Conservation (phyloP, 64 coral and sea anemone species). For the Montipora foliosa region DNA sequence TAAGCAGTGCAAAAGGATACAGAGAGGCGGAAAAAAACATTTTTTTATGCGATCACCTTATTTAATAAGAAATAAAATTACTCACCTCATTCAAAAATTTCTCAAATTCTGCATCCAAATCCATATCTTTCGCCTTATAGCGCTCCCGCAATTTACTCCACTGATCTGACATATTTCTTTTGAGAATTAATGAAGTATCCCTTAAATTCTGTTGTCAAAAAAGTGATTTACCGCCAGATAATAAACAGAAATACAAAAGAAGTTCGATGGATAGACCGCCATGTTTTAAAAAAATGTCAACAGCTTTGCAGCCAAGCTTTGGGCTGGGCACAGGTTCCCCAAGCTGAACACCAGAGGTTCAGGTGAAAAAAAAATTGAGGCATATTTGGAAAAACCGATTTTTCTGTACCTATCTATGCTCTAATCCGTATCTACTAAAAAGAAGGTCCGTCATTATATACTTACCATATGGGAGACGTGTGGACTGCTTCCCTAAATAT, state of each 20-base stretch:
- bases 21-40: too few relatives aligned
- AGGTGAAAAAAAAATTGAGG: too few relatives aligned
- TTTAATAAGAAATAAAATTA: not conserved
- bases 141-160: constrained; percentile 80
- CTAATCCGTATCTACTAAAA: too few relatives aligned
- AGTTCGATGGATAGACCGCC: not conserved
- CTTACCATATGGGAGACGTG: too few relatives aligned
- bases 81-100: constrained; percentile 97
- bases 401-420: too few relatives aligned
- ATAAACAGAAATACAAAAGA: not conserved
- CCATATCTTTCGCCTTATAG: constrained; percentile 74
- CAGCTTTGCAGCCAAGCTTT: constrained; percentile 39
- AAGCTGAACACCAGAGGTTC: not conserved
- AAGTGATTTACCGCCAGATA: not conserved
- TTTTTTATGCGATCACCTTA: too few relatives aligned
- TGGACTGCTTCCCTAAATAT: too few relatives aligned
- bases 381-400: too few relatives aligned
- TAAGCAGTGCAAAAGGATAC: too few relatives aligned
- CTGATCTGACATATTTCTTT: constrained; percentile 69
- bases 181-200: not conserved
- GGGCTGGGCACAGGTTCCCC: not conserved
- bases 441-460: too few relatives aligned
- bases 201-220: not conserved
- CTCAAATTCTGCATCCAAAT: constrained; percentile 99
- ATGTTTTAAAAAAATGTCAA: constrained; percentile 44